phyloP scores from a whole-genome alignment of 2,797 vertebrate species.

The Chloroceryle inda region DNA sequence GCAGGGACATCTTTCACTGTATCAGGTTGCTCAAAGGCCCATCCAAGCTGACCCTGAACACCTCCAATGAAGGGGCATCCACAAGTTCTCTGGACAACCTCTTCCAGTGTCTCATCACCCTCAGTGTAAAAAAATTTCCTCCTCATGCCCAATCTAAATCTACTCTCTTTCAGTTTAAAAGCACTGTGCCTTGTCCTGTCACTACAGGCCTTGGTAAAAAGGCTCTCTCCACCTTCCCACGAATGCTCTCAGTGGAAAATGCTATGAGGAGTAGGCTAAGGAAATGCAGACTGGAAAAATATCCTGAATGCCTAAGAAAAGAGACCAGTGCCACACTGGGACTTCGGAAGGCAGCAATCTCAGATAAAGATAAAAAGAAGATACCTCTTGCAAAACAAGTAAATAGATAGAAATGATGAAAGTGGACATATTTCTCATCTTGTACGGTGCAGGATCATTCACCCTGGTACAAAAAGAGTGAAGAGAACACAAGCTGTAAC shows the following conservation, averaged over 20 bases:
- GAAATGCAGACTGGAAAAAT: neutral
- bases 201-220: neutral
- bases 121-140: neutral
- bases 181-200: neutral
- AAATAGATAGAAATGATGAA: neutral
- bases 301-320: neutral
- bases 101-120: neutral
- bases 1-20: neutral
- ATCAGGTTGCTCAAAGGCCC: neutral
- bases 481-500: neutral
- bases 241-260: neutral
- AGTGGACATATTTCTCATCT: accelerated
- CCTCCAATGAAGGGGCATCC: neutral
- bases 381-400: neutral
- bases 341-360: neutral
- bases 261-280: neutral
- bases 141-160: neutral
- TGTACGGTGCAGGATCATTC: neutral
- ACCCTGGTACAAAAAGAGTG: neutral
- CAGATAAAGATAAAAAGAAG: neutral
- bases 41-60: neutral
- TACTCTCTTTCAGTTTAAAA: neutral
- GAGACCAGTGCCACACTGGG: neutral
- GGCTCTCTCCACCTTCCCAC: neutral
- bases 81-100: neutral